Evolutionary conservation across 2,113 vertebrate species (phyloP).

Genomic region (Takifugu bimaculatus): DNA sequence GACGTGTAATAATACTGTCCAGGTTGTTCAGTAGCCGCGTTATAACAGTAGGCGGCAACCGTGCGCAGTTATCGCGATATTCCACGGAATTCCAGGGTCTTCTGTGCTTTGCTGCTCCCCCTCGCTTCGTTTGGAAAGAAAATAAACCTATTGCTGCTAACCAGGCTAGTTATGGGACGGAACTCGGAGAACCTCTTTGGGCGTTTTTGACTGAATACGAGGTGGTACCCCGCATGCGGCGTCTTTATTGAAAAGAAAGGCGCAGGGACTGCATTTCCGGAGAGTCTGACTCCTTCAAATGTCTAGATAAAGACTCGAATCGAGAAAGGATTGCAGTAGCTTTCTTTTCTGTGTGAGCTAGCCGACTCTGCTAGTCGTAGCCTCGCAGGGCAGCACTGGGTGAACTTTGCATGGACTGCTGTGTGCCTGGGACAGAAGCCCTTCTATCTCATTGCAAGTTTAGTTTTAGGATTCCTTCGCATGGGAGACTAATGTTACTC

Average conservation of each 20-base stretch:
- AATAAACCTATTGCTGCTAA: constrained; percentile 60
- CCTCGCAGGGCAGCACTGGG: constrained; percentile 49
- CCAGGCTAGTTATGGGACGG: constrained; percentile 59
- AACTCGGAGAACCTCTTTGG: constrained; percentile 19
- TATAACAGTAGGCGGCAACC: constrained; percentile 30
- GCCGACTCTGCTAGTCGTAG: constrained; percentile 54
- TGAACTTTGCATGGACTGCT: constrained; percentile 58
- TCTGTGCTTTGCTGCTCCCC: constrained; percentile 43
- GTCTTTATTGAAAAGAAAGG: constrained; percentile 18
- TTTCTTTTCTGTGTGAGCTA: constrained; percentile 23
- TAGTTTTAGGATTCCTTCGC: constrained; percentile 7
- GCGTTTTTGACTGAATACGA: constrained; percentile 14
- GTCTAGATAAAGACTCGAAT: constrained; percentile 32
- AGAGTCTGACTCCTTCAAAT: neutral
- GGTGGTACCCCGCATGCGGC: constrained; percentile 9
- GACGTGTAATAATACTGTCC: too few relatives aligned
- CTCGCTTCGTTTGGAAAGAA: constrained; percentile 57
- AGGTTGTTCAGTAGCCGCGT: neutral
- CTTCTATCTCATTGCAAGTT: constrained; percentile 10
- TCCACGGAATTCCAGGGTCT: constrained; percentile 54
- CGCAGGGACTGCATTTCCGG: constrained; percentile 11
- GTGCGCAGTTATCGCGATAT: constrained; percentile 64
- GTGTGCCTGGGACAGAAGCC: constrained; percentile 20
- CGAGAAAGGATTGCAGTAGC: constrained; percentile 42
- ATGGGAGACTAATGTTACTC: constrained; percentile 25